These are phyloP conservation scores for Psettodes erumei DNA, from an alignment of 2,113 vertebrate species.

Conservation along the genomic window DNA sequence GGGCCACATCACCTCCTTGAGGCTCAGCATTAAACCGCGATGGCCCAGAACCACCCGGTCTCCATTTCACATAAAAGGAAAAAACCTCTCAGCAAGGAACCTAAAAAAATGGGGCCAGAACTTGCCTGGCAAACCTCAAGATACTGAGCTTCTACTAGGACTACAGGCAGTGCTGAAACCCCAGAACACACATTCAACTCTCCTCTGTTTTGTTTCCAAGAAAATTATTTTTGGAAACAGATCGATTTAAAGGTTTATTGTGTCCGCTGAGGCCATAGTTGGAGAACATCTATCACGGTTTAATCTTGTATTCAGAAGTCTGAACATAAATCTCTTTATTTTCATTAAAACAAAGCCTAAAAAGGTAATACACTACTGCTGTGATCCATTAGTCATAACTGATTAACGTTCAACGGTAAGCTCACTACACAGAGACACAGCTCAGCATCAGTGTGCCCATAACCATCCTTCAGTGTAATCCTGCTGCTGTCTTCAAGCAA, in stretches of 20 bases:
- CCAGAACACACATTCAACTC: background rate
- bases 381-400: background rate
- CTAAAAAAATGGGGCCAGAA: conserved; percentile 32
- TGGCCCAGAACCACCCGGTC: conserved; percentile 1
- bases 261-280: background rate
- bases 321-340: conserved; percentile 18
- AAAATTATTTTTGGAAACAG: background rate
- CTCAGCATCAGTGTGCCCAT: background rate
- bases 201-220: background rate
- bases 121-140: conserved; percentile 18
- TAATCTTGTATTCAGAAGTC: background rate
- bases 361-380: conserved; percentile 2
- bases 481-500: conserved; percentile 19
- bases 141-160: conserved; percentile 3
- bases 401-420: conserved; percentile 2
- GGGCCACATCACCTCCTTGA: conserved; percentile 18
- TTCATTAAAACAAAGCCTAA: conserved; percentile 8
- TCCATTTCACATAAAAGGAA: conserved; percentile 38
- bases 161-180: conserved; percentile 1
- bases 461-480: conserved; percentile 16
- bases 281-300: conserved; percentile 7
- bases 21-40: conserved; percentile 10
- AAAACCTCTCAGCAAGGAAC: conserved; percentile 28
- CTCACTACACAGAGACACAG: background rate
- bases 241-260: conserved; percentile 14